Evolutionary conservation across 1,140 invertebrate species (phyloP).

Genomic region (Eurytemora carolleeae): DNA sequence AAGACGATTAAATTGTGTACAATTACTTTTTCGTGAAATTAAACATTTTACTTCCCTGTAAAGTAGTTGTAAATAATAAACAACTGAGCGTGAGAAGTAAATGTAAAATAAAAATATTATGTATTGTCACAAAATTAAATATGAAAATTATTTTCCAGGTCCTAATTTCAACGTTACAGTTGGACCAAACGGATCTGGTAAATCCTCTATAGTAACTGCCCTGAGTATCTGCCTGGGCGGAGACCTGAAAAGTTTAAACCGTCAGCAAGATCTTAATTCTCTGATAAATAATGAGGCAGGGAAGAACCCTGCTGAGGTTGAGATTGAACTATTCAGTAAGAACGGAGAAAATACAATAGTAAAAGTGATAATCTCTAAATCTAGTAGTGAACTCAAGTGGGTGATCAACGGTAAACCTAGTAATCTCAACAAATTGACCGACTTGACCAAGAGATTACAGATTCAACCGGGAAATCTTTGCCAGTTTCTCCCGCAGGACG

Average conservation of each 20-base stretch:
- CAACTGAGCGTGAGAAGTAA: no score
- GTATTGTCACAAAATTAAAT: no score
- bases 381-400: background rate
- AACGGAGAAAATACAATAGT: background rate
- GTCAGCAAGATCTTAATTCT: background rate
- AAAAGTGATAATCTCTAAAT: background rate
- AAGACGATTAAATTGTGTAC: no score
- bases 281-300: background rate
- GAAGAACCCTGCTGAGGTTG: background rate
- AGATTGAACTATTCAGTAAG: background rate
- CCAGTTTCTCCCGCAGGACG: background rate
- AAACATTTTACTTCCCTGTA: no score
- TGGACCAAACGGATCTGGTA: conserved; percentile 88
- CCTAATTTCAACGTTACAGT: conserved; percentile 74
- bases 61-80: no score
- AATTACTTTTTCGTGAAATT: no score
- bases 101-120: no score
- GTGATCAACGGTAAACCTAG: background rate
- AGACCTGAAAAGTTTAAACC: background rate
- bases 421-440: background rate
- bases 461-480: background rate
- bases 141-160: conserved; percentile 39
- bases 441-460: background rate
- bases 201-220: conserved; percentile 80
- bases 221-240: conserved; percentile 39